Conservation (phyloP, 2,113 vertebrate genomes). For the Protobothrops mucrosquamatus region DNA sequence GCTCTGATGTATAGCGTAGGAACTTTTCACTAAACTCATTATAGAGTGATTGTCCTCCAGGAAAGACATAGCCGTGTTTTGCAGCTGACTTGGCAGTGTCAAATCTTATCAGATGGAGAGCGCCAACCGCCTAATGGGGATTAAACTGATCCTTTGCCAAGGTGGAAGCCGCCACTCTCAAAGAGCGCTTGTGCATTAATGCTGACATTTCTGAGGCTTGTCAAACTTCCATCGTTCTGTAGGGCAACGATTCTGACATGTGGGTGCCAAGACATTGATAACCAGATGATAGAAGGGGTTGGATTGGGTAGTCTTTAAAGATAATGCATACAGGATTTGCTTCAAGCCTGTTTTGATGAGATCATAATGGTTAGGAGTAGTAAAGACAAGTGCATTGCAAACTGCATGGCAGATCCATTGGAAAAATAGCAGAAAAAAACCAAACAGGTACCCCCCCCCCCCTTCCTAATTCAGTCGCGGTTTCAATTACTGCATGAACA, state of each 20-base stretch:
- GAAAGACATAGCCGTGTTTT: conserved; percentile 51
- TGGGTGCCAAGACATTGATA: not conserved
- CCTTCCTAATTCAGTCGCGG: not conserved
- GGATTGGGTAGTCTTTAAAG: not conserved
- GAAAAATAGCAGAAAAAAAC: not conserved
- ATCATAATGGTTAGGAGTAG: not conserved
- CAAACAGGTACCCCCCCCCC: not conserved
- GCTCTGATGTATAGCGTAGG: conserved; percentile 69
- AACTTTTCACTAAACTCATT: conserved; percentile 73
- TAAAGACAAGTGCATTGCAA: not conserved
- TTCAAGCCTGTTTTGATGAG: not conserved
- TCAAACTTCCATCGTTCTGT: not conserved
- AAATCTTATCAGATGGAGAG: conserved; percentile 49
- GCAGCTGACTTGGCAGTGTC: conserved; percentile 53
- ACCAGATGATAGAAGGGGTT: not conserved
- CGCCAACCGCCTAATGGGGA: conserved; percentile 23
- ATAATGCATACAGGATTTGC: not conserved
- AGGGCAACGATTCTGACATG: not conserved
- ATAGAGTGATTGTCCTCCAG: conserved; percentile 72
- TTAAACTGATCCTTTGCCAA: conserved; percentile 36
- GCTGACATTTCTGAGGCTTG: not conserved
- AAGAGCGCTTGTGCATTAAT: not conserved
- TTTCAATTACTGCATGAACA: not conserved
- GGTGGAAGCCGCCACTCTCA: conserved; percentile 1
- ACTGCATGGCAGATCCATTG: not conserved